Evolutionary conservation across 2,797 vertebrate species (phyloP).

Genomic region (Gouania willdenowi): DNA sequence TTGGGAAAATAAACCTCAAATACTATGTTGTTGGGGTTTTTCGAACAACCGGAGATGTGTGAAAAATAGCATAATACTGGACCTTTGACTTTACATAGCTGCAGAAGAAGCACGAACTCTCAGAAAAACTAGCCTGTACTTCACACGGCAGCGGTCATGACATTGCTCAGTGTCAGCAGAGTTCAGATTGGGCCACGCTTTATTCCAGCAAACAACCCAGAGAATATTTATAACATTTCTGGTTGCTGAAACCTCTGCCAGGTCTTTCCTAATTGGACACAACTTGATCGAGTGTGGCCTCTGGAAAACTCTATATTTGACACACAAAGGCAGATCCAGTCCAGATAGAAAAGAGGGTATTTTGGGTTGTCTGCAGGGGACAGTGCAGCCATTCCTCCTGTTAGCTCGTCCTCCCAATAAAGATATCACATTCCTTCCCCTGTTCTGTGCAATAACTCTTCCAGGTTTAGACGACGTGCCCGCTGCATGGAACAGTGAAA

Average conservation of each 20-base stretch:
- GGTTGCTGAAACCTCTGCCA: conserved; percentile 37
- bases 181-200: conserved; percentile 49
- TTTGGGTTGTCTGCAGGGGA: conserved; percentile 17
- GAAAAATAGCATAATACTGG: too few relatives aligned
- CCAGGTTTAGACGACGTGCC: conserved; percentile 40
- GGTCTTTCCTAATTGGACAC: conserved; percentile 43
- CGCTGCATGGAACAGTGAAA: conserved; percentile 24
- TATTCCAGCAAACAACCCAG: conserved; percentile 49
- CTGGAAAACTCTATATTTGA: conserved; percentile 33
- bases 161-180: conserved; percentile 33
- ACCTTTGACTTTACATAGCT: too few relatives aligned
- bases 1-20: too few relatives aligned
- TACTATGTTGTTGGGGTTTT: too few relatives aligned
- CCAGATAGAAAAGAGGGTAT: conserved; percentile 30
- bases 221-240: conserved; percentile 55
- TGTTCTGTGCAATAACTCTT: conserved; percentile 40
- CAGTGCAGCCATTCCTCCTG: conserved; percentile 1
- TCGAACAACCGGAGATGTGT: too few relatives aligned
- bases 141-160: conserved; percentile 50
- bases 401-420: conserved; percentile 33
- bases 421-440: conserved; percentile 38
- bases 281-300: conserved; percentile 18
- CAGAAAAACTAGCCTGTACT: conserved; percentile 16
- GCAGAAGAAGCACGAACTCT: too few relatives aligned
- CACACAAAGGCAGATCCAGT: conserved; percentile 27